Evolutionary conservation across 2,888 invertebrate genomes (phyloP), one percentile per base, ranked within the genome.

Genomic region (Platycnemis pennipes): DNA sequence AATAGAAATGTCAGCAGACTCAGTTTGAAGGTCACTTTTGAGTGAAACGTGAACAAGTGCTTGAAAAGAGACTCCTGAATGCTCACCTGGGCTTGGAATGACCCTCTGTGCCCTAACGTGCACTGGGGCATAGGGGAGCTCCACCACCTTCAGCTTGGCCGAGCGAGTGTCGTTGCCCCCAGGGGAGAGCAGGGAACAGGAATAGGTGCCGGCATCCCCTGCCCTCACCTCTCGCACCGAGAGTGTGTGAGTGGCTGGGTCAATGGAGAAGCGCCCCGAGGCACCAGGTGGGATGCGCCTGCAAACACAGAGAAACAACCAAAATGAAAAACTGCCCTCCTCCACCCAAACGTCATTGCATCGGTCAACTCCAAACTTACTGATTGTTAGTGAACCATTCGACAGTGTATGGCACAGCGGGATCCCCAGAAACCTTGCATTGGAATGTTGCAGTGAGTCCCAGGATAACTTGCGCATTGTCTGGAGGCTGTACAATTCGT

Each of bases 401-500:
- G 95, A 99, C 98, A 96, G 98, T 98, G 96, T 98, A 99, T 94
- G 98, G 98, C 87, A 99, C 98, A 95, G 98, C 98, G 89, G 98
- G 98, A 96, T 99, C 99, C 96, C 98, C 98, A 69, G 98, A 98
- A 95, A 99, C 98, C 97, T 98, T 99, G 97, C 99, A 99, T 96
- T 99, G 99, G 95, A 99, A 97, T 88, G 98, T 98, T 26, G 99
- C 99, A 94, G 99, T 99, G 95, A 99, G 98, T 44, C 99, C 99
- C 95, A 99, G 97, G 95, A 99, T 97, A 45, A 99, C 99, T 95
- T 98, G 98, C 46, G 99, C 98, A 96, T 99, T 99, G 95, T 98
- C 98, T 94, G 99, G 99, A 94, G 99, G 99, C 95, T 98, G 98
- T 95, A 99, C 98, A 96, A 99, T 99, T 97, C 99, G 98, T 19